These are phyloP conservation scores for Clunio marinus DNA, from an alignment of 2,888 invertebrate genomes.

Conservation along the genomic window DNA sequence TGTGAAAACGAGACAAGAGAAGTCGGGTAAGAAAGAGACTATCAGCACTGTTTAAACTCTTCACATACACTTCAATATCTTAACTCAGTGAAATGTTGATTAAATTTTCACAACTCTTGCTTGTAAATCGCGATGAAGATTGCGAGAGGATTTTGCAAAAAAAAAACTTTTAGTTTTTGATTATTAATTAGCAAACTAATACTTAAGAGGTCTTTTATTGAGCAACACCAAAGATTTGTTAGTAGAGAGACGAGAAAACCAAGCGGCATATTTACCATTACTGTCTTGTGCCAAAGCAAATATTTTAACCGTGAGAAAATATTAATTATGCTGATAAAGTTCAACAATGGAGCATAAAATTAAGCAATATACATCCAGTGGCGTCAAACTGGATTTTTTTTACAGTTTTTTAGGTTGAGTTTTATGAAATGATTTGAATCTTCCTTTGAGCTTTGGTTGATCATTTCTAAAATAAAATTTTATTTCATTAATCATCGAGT, in stretches of 20 bases:
- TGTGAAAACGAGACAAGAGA: neutral
- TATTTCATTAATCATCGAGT: too few relatives aligned
- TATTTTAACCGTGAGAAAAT: slow-evolving; percentile 34
- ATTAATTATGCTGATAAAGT: slow-evolving; percentile 37
- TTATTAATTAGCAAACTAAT: too few relatives aligned
- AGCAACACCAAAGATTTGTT: neutral
- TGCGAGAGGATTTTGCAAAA: neutral
- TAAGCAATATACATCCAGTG: slow-evolving; percentile 36
- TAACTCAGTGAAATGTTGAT: neutral
- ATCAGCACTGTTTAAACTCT: neutral
- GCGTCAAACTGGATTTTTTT: slow-evolving; percentile 20
- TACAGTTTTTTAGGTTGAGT: too few relatives aligned
- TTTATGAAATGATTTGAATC: too few relatives aligned
- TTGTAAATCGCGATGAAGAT: neutral
- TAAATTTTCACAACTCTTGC: neutral
- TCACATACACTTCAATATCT: neutral
- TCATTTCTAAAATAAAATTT: too few relatives aligned
- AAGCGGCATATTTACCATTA: neutral
- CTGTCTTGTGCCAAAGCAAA: slow-evolving; percentile 19
- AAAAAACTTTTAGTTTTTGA: too few relatives aligned
- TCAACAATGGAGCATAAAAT: slow-evolving; percentile 35
- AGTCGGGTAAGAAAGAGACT: neutral
- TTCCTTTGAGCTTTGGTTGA: too few relatives aligned
- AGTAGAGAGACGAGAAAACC: neutral
- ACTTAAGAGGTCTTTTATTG: too few relatives aligned